Base-by-base conservation (phyloP, 2,113 vertebrate species). In the Pelecanus crispus region DNA sequence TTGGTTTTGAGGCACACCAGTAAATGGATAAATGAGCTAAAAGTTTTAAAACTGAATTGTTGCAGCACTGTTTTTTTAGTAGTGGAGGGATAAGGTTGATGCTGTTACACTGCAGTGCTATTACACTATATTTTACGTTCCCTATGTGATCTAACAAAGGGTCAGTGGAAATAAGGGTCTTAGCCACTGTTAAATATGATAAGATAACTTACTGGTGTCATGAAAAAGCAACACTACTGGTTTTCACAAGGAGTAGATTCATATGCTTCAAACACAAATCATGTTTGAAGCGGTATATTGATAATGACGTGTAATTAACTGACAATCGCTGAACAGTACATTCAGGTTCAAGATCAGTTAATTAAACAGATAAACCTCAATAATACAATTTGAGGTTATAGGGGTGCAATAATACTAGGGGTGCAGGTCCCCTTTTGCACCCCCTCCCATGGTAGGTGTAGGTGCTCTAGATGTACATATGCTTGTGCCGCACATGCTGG, bases 11-110 rank as follows among this genome's bases (percentile, higher is more conserved):
- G 44, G 29, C 47, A 81, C 72, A 61, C 72, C 56, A 75, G 36
- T 82, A 70, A 91, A 75, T 58, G 61, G 61, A 81, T 91, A 95
- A 95, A 94, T 85, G 50, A 92, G 38, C 20, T 82, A 66, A 67
- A 70, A 73, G 45, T 91, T 91, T 90, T 77, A 79, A 87, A 89
- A 21, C 1, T 2, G 66, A 89, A 85, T 77, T 58, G 62, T 45
- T 95, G 66, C 61, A 58, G 36, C n/a, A 50, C 3, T 4, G 32
- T 38, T 94, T 72, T 74, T 71, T 83, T 62, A 72, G 34, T 16
- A 75, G 73, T 5, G 49, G 16, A 82, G 44, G 38, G 22, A 17
- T 79, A 71, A 72, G 22, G 77, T 68, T 89, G 66, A 42, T 70
- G 81, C 42, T 84, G n/a, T 94, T 86, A 67, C 18, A 47, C 50